A percentile compares a stretch with the other conserved stretches of the same genome.
These are phyloP conservation scores for Pachycephala philippinensis DNA, from an alignment of 2,113 vertebrate species.

Conservation along the genomic window DNA sequence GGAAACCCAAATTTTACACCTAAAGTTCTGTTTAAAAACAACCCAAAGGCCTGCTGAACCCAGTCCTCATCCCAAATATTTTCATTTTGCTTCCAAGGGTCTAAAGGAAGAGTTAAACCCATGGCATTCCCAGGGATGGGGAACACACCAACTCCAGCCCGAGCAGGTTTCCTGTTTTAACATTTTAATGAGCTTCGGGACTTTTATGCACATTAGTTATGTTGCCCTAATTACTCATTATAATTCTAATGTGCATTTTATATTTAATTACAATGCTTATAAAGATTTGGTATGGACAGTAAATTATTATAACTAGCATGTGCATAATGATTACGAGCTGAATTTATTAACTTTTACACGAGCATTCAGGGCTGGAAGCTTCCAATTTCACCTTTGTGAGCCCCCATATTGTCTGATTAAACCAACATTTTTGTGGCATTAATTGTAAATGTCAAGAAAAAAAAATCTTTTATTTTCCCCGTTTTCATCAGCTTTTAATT, in stretches of 20 bases:
- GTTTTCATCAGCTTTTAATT: slow-evolving; percentile 57
- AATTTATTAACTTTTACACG: slow-evolving; percentile 80
- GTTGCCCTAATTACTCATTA: slow-evolving; percentile 81
- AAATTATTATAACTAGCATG: slow-evolving; percentile 82
- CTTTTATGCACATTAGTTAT: slow-evolving; percentile 75
- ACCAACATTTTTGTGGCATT: slow-evolving; percentile 70
- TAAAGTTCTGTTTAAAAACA: background rate
- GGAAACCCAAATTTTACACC: background rate
- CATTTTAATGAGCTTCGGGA: slow-evolving; percentile 78
- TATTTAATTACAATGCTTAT: slow-evolving; percentile 86
- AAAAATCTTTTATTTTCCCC: background rate
- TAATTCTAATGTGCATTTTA: slow-evolving; percentile 81
- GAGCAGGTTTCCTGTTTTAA: slow-evolving; percentile 66
- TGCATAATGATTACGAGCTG: slow-evolving; percentile 72
- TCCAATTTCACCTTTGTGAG: slow-evolving; percentile 74
- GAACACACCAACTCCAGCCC: slow-evolving; percentile 5
- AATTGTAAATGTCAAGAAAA: slow-evolving; percentile 63
- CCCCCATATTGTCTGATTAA: slow-evolving; percentile 74
- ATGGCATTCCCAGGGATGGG: background rate
- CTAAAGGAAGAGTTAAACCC: background rate
- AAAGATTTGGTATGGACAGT: slow-evolving; percentile 80
- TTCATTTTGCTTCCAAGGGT: background rate
- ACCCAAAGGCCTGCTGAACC: background rate
- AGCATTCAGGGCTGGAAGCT: slow-evolving; percentile 69
- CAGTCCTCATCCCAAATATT: background rate